phyloP scores from a whole-genome alignment of 2,797 vertebrate genomes.

The Carduelis carduelis region DNA sequence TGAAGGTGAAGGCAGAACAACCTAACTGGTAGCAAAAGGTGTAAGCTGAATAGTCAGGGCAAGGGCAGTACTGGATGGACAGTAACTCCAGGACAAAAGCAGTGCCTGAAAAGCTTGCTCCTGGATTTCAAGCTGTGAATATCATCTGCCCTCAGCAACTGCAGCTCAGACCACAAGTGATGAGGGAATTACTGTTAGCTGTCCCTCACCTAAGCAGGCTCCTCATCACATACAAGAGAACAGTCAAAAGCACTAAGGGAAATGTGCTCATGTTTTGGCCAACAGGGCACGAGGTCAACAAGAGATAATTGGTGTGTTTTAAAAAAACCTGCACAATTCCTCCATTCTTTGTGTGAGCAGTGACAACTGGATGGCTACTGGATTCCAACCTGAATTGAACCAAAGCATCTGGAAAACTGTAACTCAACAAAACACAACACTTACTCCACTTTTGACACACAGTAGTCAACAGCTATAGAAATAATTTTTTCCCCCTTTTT shows the following conservation, averaged over 20 bases:
- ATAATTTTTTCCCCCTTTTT: fast-evolving
- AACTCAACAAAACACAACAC: not conserved
- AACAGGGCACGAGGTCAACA: not conserved
- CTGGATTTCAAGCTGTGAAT: not conserved
- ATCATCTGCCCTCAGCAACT: not conserved
- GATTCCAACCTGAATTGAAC: not conserved
- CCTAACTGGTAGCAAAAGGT: not conserved
- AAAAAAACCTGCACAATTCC: not conserved
- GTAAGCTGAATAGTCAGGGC: not conserved
- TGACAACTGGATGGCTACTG: not conserved
- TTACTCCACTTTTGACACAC: not conserved
- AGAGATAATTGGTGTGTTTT: not conserved
- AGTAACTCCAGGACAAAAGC: not conserved
- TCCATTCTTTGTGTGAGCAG: not conserved
- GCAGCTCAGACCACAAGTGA: not conserved
- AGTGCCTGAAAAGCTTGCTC: not conserved
- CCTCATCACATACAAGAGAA: not conserved
- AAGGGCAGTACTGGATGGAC: not conserved
- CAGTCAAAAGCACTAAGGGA: not conserved
- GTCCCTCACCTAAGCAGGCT: not conserved
- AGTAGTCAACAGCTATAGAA: not conserved
- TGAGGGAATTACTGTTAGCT: not conserved
- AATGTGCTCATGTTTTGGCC: not conserved
- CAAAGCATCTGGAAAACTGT: not conserved
- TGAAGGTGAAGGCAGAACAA: not conserved